Evolutionary conservation across 2,888 invertebrate species (phyloP).

Genomic region (Nematopogon swammerdamellus): DNA sequence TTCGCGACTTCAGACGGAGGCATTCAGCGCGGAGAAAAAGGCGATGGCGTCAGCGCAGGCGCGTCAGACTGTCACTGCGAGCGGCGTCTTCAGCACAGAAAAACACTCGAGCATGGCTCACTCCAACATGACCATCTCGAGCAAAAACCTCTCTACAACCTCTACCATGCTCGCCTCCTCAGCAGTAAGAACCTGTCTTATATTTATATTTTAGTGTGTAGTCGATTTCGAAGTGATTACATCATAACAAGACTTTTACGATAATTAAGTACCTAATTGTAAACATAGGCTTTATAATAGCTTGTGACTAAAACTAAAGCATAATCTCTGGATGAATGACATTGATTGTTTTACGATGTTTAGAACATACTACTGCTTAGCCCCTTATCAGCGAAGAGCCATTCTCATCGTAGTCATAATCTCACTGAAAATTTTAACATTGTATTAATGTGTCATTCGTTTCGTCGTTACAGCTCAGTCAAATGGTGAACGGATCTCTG

Average conservation of each 20-base stretch:
- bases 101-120: constrained; percentile 68
- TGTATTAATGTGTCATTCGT: constrained; percentile 1
- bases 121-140: constrained; percentile 75
- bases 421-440: background rate
- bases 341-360: background rate
- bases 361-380: background rate
- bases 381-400: background rate
- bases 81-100: constrained; percentile 76
- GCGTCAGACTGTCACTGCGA: constrained; percentile 74
- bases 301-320: no score
- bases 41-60: constrained; percentile 72
- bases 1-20: constrained; percentile 81
- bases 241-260: no score
- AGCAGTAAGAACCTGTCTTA: constrained; percentile 35
- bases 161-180: constrained; percentile 51
- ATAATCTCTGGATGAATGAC: background rate
- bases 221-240: no score
- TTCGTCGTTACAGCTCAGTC: constrained; percentile 58
- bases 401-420: background rate
- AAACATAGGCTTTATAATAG: no score
- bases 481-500: constrained; percentile 62
- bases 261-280: no score
- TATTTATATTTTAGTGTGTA: no score
- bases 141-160: constrained; percentile 69
- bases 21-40: constrained; percentile 81